Conservation (phyloP, 2,797 vertebrate genomes). For the Coracias cyanogaster region DNA sequence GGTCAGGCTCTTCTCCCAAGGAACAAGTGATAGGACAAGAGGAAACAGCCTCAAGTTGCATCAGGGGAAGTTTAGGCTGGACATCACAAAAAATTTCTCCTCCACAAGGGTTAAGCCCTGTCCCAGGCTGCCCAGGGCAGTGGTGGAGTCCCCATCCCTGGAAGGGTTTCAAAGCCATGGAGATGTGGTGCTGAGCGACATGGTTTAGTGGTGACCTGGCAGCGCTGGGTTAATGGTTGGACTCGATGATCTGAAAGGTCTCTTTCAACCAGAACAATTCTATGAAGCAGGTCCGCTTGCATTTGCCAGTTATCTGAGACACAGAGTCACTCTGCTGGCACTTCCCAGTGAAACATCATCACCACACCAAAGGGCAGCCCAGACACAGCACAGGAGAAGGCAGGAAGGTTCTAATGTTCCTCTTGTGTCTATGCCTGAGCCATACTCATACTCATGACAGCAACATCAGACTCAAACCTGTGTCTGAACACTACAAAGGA, state of each 20-base stretch:
- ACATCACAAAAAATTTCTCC: no score
- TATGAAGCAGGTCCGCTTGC: neutral
- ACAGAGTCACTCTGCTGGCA: neutral
- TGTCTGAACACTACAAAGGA: neutral
- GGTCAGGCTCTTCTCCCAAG: no score
- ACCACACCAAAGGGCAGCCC: neutral
- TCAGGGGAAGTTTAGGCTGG: no score
- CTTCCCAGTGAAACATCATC: accelerated
- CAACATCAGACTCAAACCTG: accelerated
- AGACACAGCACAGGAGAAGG: accelerated
- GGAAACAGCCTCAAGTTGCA: no score
- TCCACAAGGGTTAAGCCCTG: no score
- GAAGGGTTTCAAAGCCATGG: no score
- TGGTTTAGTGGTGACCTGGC: no score
- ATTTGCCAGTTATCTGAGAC: neutral
- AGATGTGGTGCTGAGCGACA: no score
- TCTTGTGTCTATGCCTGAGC: neutral
- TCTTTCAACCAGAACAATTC: neutral
- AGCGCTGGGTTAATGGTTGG: neutral
- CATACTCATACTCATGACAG: accelerated
- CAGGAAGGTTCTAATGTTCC: neutral
- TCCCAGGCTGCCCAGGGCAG: no score
- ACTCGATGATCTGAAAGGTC: neutral
- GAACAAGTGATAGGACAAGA: no score
- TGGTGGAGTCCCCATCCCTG: no score